Evolutionary conservation across 1,140 invertebrate species (phyloP).

Genomic region (Augochlora pura): DNA sequence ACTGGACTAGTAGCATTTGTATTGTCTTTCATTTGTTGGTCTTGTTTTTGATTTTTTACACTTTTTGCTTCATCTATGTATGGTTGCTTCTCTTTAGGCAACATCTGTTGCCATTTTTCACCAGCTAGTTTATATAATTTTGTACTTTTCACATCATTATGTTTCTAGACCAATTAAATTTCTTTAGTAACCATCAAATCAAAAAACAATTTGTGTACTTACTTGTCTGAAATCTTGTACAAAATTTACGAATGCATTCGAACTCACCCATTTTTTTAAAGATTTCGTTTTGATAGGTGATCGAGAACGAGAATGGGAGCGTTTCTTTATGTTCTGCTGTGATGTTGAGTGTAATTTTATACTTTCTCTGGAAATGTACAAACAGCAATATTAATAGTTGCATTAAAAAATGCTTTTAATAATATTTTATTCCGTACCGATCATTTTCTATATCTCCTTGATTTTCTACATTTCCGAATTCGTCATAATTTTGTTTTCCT

Average conservation of each 20-base stretch:
- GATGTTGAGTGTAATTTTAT: background rate
- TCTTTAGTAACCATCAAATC: background rate
- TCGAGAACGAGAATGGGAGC: constrained; percentile 46
- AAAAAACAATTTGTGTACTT: background rate
- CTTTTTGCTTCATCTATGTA: constrained; percentile 65
- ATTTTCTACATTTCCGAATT: background rate
- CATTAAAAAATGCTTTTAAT: background rate
- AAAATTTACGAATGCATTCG: constrained; percentile 69
- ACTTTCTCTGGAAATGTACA: background rate
- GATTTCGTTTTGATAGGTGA: constrained; percentile 35
- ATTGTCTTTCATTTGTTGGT: constrained; percentile 29
- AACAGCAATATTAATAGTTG: constrained; percentile 7
- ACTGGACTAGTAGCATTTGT: constrained; percentile 3
- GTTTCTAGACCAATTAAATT: constrained; percentile 29
- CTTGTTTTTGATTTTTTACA: constrained; percentile 50
- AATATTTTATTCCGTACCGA: background rate
- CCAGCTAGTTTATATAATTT: constrained; percentile 65
- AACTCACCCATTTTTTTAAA: constrained; percentile 57
- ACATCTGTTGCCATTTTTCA: constrained; percentile 67
- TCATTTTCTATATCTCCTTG: background rate
- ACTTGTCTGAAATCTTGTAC: constrained; percentile 70
- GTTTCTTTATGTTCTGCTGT: constrained; percentile 4
- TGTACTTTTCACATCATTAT: constrained; percentile 32
- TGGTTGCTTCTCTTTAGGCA: constrained; percentile 64
- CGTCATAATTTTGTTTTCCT: constrained; percentile 12